phyloP scores from a whole-genome alignment of 2,113 vertebrate species.

The Chaenogobius annularis region DNA sequence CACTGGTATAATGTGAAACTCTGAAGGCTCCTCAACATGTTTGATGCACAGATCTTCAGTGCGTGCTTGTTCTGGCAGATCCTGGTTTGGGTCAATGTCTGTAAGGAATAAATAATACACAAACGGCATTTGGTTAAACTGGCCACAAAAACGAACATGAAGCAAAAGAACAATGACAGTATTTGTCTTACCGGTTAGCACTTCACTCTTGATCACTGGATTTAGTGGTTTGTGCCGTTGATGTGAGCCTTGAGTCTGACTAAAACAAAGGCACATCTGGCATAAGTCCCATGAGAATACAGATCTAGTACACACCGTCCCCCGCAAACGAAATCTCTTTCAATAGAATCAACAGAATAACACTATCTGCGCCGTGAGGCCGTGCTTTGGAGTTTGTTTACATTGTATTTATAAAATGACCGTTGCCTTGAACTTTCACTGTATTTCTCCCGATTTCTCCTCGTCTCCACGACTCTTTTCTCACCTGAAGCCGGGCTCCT shows the following conservation, averaged over 20 bases:
- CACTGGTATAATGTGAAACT: not conserved
- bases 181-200: not conserved
- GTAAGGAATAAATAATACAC: not conserved
- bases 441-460: not conserved
- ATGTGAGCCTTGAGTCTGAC: not conserved
- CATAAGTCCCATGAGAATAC: conserved; percentile 2
- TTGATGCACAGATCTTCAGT: not conserved
- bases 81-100: not conserved
- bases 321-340: too few species aligned
- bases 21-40: not conserved
- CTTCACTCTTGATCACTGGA: not conserved
- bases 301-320: not conserved
- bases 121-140: not conserved
- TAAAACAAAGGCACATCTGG: conserved; percentile 7
- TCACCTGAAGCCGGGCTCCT: not conserved
- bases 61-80: not conserved
- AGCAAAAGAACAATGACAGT: not conserved
- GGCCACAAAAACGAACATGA: not conserved
- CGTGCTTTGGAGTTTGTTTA: not conserved
- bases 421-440: not conserved
- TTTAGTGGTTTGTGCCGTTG: not conserved
- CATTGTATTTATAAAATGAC: not conserved
- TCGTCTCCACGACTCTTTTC: not conserved
- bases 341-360: too few species aligned
- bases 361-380: not conserved